phyloP scores from a whole-genome alignment of 1,140 invertebrate species.

The Ridgeia piscesae region DNA sequence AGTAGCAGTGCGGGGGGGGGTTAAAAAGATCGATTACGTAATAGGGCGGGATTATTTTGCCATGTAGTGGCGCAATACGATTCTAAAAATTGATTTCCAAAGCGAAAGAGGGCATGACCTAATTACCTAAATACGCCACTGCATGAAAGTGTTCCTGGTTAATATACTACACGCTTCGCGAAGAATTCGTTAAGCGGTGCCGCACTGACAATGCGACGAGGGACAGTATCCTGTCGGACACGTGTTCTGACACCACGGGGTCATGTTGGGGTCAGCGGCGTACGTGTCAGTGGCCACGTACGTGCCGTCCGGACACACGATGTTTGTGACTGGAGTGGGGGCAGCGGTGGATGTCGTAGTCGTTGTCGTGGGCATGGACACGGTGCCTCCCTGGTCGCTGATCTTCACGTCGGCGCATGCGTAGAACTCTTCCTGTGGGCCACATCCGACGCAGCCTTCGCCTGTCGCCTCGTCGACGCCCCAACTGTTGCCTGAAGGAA shows the following conservation, averaged over 20 bases:
- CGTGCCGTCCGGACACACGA: background rate
- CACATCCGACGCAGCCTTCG: conserved; percentile 31
- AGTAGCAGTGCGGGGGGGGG: no score
- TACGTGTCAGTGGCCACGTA: background rate
- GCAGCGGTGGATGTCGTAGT: background rate
- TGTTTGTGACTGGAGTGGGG: background rate
- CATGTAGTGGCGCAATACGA: no score
- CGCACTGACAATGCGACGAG: background rate
- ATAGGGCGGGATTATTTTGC: no score
- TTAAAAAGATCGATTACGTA: no score
- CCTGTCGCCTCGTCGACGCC: conserved; percentile 21
- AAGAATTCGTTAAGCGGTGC: background rate
- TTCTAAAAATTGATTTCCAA: no score
- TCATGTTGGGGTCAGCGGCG: background rate
- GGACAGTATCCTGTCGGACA: background rate
- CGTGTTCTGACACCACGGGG: background rate
- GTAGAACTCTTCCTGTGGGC: conserved; percentile 36
- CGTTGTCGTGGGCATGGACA: background rate
- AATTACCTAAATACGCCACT: no score
- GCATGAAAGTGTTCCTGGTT: background rate
- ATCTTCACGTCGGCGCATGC: conserved; percentile 21
- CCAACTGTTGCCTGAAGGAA: conserved; percentile 29
- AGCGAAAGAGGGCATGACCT: no score
- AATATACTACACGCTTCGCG: background rate
- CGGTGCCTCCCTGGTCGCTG: background rate